phyloP scores from a whole-genome alignment of 2,888 invertebrate species.

The Suillia variegata region DNA sequence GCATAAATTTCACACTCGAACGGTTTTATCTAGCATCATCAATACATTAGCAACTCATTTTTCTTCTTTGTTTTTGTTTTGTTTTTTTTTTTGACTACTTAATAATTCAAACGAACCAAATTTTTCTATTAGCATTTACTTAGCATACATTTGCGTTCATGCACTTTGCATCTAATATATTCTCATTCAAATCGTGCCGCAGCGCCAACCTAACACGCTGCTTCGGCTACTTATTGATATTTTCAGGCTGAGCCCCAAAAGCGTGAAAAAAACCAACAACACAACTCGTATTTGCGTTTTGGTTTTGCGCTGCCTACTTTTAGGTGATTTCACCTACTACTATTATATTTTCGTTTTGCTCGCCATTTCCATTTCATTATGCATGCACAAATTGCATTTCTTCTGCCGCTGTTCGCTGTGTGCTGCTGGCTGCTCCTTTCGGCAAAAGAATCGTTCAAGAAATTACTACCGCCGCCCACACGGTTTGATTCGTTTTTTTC shows the following conservation, averaged over 20 bases:
- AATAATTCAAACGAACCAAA: no score
- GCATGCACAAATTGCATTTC: constrained; percentile 6
- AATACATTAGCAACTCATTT: no score
- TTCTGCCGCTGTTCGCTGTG: background rate
- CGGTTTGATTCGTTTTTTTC: no score
- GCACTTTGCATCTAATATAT: background rate
- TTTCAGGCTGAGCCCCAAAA: no score
- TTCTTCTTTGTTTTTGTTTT: background rate
- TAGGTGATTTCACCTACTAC: background rate
- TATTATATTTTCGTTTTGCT: background rate
- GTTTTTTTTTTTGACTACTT: background rate
- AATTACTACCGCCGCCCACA: background rate
- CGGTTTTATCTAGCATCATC: no score
- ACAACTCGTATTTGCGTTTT: no score
- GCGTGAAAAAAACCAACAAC: no score
- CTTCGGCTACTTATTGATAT: no score
- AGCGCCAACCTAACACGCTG: background rate
- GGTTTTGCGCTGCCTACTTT: background rate
- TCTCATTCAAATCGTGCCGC: no score
- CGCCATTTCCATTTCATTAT: background rate
- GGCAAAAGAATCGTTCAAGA: no score
- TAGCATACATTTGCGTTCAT: background rate
- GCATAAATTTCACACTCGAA: no score
- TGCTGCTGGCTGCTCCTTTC: background rate
- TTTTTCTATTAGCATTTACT: no score